Percentiles rank a stretch among this genome's conserved stretches.
These are phyloP conservation scores for Melipona beecheii DNA, from an alignment of 2,888 invertebrate genomes.

Conservation along the genomic window DNA sequence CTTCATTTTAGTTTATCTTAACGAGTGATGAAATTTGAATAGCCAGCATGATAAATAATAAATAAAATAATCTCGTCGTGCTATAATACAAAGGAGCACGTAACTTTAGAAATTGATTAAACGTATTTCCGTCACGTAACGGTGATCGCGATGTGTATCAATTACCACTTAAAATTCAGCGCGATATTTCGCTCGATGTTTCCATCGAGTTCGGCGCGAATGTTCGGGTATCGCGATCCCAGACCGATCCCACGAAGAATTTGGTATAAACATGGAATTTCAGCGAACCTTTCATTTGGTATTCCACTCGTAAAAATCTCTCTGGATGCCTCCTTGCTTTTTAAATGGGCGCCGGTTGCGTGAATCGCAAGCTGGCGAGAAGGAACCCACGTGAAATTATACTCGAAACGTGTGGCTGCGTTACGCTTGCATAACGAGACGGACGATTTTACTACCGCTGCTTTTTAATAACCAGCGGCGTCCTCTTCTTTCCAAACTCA, in stretches of 20 bases:
- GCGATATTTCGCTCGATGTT: neutral
- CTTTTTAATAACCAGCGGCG: slow-evolving; percentile 26
- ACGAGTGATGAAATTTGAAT: too few relatives aligned
- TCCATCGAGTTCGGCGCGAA: neutral
- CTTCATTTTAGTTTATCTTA: too few relatives aligned
- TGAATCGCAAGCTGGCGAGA: slow-evolving; percentile 18
- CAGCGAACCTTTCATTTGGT: slow-evolving; percentile 46
- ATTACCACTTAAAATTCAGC: slow-evolving; percentile 23
- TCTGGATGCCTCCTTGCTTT: slow-evolving; percentile 40
- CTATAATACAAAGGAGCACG: too few relatives aligned
- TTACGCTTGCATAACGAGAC: slow-evolving; percentile 22
- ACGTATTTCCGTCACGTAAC: neutral
- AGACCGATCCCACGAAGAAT: slow-evolving; percentile 32
- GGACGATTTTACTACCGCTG: slow-evolving; percentile 17
- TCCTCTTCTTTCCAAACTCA: slow-evolving; percentile 22
- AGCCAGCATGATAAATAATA: too few relatives aligned
- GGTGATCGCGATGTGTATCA: neutral
- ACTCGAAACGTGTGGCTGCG: slow-evolving; percentile 25
- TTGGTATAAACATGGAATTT: slow-evolving; percentile 44
- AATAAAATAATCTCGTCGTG: too few relatives aligned
- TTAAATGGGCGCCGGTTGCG: slow-evolving; percentile 35
- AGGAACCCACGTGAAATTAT: slow-evolving; percentile 33
- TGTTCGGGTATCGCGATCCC: neutral
- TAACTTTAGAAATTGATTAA: neutral
- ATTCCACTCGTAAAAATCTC: slow-evolving; percentile 49